These are phyloP conservation scores for Hirundo rustica DNA, from an alignment of 2,797 vertebrate species.

Conservation along the genomic window DNA sequence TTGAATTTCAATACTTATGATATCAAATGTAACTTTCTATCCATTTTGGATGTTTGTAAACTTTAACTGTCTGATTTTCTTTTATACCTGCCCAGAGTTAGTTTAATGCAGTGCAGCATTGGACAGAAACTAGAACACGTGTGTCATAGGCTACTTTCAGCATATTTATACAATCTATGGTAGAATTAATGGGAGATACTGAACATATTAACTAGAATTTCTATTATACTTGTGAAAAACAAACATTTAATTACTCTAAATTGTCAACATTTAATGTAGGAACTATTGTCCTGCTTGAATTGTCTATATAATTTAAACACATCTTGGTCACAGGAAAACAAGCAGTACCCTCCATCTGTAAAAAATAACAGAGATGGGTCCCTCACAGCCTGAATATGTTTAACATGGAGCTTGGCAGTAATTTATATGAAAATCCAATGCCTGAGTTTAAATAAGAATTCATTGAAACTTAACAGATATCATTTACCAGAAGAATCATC, in stretches of 20 bases:
- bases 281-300: background rate
- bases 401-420: slow-evolving; percentile 18
- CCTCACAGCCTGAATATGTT: background rate
- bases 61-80: background rate
- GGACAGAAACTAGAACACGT: background rate
- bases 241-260: background rate
- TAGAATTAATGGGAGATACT: background rate
- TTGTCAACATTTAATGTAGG: background rate
- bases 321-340: background rate
- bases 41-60: background rate
- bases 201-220: background rate
- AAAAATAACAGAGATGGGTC: background rate
- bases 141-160: background rate
- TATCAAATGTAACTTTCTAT: background rate
- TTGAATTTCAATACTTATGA: background rate
- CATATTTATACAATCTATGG: background rate
- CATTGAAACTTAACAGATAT: slow-evolving; percentile 42
- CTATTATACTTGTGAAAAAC: background rate
- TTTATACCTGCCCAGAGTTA: background rate
- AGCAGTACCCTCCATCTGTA: background rate
- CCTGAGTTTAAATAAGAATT: slow-evolving; percentile 20
- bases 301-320: background rate
- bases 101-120: background rate
- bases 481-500: slow-evolving; percentile 7
- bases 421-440: background rate